Evolutionary conservation across 2,797 vertebrate genomes (phyloP), one percentile per base, ranked within the genome.

Genomic region (Scomberomorus guttatus): DNA sequence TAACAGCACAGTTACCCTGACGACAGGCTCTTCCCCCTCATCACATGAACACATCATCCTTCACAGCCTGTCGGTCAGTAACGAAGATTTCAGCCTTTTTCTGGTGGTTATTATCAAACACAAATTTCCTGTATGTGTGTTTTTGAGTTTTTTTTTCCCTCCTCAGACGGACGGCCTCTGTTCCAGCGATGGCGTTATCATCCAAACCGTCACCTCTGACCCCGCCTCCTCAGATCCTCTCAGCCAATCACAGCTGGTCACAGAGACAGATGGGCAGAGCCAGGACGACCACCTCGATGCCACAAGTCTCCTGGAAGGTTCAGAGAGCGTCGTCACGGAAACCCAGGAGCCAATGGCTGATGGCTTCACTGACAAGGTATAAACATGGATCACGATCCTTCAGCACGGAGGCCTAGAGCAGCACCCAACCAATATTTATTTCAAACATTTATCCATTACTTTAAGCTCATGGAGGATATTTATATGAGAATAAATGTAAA

Each of bases 1-100:
- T 24, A 98, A 95, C 89, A 95, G 96, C 85, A 96, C 97, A 0
- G 96, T 99, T 59, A 98, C 98, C 22, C 91, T 99, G 64, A 96
- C 98, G 0, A 95, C 97, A 0, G 91, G 96, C 12, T 92, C 97
- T 1, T 97, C 98, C 0, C 97, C 97, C 0, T 95, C 96, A 11
- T 97, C 98, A n/a, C 98, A 98, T 0, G 98, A 99, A 55, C 98
- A 99, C 95, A 99, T 99, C 91, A 99, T 99, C 66, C 96, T 99
- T 2, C 98, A 99, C 83, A 96, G 97, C 86, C 95, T 99, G 80
- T 96, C 97, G 54, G 98, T 99, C 86, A 56, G 97, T 89, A 24
- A 3, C 1, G 2, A 20, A 25, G 13, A 20, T 11, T 20, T 13
- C 29, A 12, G 11, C 4, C 22, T 24, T 22, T n/a, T 50, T 50